Base-by-base conservation (phyloP, 2,888 invertebrate genomes). In the Oscheius sp. region DNA sequence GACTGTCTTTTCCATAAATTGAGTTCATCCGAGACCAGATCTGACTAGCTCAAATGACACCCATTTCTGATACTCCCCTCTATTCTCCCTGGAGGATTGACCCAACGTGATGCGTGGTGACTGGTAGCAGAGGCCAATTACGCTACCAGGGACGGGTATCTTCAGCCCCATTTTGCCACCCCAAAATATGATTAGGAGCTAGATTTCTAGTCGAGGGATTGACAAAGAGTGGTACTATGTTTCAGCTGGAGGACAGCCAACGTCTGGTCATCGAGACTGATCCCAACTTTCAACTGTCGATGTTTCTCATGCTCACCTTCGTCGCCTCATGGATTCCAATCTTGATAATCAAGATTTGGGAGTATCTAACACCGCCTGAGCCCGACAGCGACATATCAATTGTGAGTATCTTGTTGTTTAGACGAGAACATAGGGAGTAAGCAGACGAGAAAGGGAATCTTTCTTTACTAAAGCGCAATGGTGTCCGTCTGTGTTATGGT, bases 251-350 rank as follows among this genome's bases (percentile, higher is more conserved):
- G 82, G 88, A 89, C 77, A 95, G 91, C 94, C 96, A 91, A 95
- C 95, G 91, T 94, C 95, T 91, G 94, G 94, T 84, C 94, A 95
- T 59, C 90, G 92, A 96, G 81, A 93, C 94, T 84, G 96, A 96
- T 91, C 95, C 95, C 80, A 95, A 95, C 92, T 96, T 97, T 92
- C 93, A 95, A 90, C 95, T 96, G 93, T 95, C 96, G 88, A 96
- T 97, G 91, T 93, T 95, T 85, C 93, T 97, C 87, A 94, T 96
- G 83, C 92, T 94, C 86, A 92, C 94, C 75, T 98, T 96, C 91
- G 94, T 95, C 93, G 91, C 95, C 79, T 95, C 96, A 85, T 98
- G 97, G 97, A 71, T 80, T 42, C 83, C 83, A 10, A 55, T 83
- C 2, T 48, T 81, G 11, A 53, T 73, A 1, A 76, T 88, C 48